These are phyloP conservation scores for Cyprinella venusta DNA, from an alignment of 2,797 vertebrate species.

Conservation along the genomic window DNA sequence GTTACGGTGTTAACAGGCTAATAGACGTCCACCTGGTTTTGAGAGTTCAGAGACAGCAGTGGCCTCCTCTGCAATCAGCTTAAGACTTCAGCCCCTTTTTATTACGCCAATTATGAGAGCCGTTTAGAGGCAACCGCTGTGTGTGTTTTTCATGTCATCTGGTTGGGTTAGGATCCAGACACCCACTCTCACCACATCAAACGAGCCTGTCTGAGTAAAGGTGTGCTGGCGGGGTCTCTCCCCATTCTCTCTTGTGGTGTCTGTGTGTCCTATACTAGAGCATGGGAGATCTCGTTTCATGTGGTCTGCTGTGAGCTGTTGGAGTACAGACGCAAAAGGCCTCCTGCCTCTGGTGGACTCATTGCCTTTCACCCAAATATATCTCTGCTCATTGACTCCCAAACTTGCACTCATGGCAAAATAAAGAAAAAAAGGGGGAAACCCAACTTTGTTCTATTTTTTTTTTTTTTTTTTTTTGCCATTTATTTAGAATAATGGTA, in stretches of 20 bases:
- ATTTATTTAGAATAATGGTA: conserved; percentile 79
- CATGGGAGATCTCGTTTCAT: conserved; percentile 75
- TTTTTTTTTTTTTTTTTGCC: conserved; percentile 61
- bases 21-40: conserved; percentile 79
- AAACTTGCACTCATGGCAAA: conserved; percentile 53
- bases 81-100: conserved; percentile 77
- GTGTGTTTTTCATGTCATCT: conserved; percentile 66
- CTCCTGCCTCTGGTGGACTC: conserved; percentile 67
- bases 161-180: conserved; percentile 68
- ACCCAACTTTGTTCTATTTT: conserved; percentile 54
- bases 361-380: conserved; percentile 67
- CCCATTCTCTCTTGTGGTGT: conserved; percentile 9
- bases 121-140: conserved; percentile 75
- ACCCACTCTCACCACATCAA: conserved; percentile 76
- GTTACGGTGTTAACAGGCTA: conserved; percentile 78
- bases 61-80: conserved; percentile 71
- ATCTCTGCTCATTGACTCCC: conserved; percentile 66
- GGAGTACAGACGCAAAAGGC: conserved; percentile 74
- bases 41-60: conserved; percentile 68
- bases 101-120: conserved; percentile 80
- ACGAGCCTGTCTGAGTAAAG: conserved; percentile 63
- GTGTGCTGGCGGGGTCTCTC: conserved; percentile 41
- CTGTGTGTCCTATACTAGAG: conserved; percentile 49
- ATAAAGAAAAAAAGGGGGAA: conserved; percentile 38
- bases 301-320: conserved; percentile 76